phyloP scores from a whole-genome alignment of 2,888 invertebrate genomes.

The Pilophorus perplexus region DNA sequence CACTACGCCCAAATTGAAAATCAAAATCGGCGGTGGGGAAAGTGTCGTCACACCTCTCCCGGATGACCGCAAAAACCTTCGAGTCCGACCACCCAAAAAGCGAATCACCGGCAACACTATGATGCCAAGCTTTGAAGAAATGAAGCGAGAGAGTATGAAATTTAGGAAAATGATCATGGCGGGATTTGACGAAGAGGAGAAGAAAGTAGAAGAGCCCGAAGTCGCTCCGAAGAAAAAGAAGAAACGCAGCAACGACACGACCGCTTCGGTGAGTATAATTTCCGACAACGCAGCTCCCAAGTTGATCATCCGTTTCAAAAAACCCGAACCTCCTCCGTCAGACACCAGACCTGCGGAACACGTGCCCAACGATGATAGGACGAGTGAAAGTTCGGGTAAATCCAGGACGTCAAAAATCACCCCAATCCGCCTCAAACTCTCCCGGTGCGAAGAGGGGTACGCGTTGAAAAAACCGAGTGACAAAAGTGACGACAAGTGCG shows the following conservation, averaged over 20 bases:
- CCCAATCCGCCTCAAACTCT: slow-evolving; percentile 79
- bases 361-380: slow-evolving; percentile 53
- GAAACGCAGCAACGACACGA: slow-evolving; percentile 50
- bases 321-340: slow-evolving; percentile 52
- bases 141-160: slow-evolving; percentile 83
- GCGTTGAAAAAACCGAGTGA: slow-evolving; percentile 53
- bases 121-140: slow-evolving; percentile 74
- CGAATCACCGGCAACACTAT: slow-evolving; percentile 60
- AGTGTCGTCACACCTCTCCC: slow-evolving; percentile 45
- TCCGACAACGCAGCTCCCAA: slow-evolving; percentile 63
- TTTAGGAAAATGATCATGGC: slow-evolving; percentile 81
- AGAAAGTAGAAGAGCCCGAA: slow-evolving; percentile 49
- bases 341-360: slow-evolving; percentile 44
- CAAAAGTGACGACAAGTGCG: slow-evolving; percentile 28
- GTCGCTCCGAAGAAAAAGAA: slow-evolving; percentile 51
- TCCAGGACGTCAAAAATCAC: slow-evolving; percentile 67
- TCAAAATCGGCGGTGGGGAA: slow-evolving; percentile 62
- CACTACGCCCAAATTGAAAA: slow-evolving; percentile 68
- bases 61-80: slow-evolving; percentile 54
- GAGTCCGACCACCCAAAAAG: slow-evolving; percentile 75
- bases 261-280: slow-evolving; percentile 57
- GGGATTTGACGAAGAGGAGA: slow-evolving; percentile 63
- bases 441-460: slow-evolving; percentile 75
- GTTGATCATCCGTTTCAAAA: slow-evolving; percentile 70
- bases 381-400: slow-evolving; percentile 54